Evolutionary conservation across 2,113 vertebrate species (phyloP).

Genomic region (Salvelinus sp.): DNA sequence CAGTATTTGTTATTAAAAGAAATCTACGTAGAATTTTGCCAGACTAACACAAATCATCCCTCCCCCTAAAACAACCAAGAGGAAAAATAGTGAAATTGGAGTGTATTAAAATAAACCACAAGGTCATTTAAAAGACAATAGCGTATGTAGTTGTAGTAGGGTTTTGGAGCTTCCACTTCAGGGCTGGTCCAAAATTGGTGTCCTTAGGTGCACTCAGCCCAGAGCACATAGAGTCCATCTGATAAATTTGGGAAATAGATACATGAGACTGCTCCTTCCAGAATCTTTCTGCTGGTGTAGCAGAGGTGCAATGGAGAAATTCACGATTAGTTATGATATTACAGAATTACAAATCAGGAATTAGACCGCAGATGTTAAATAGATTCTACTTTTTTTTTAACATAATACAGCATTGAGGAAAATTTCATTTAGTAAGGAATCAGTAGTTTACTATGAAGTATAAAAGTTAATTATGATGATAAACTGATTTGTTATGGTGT

Average conservation of each 20-base stretch:
- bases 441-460: conserved; percentile 1
- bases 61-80: conserved; percentile 63
- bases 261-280: conserved; percentile 46
- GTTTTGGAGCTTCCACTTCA: conserved; percentile 72
- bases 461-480: conserved; percentile 11
- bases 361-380: neutral
- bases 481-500: conserved; percentile 42
- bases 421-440: conserved; percentile 5
- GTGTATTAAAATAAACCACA: conserved; percentile 70
- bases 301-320: conserved; percentile 15
- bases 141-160: conserved; percentile 65
- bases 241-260: conserved; percentile 55
- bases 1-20: conserved; percentile 46
- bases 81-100: conserved; percentile 65
- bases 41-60: conserved; percentile 39
- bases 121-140: conserved; percentile 78
- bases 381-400: neutral
- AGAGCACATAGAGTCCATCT: conserved; percentile 36
- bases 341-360: conserved; percentile 43
- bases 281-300: conserved; percentile 46
- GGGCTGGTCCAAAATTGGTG: conserved; percentile 64
- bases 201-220: conserved; percentile 71
- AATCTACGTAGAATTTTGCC: conserved; percentile 26
- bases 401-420: neutral
- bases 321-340: neutral